Evolutionary conservation across 2,797 vertebrate species (phyloP).

Genomic region (Aratinga solstitialis): DNA sequence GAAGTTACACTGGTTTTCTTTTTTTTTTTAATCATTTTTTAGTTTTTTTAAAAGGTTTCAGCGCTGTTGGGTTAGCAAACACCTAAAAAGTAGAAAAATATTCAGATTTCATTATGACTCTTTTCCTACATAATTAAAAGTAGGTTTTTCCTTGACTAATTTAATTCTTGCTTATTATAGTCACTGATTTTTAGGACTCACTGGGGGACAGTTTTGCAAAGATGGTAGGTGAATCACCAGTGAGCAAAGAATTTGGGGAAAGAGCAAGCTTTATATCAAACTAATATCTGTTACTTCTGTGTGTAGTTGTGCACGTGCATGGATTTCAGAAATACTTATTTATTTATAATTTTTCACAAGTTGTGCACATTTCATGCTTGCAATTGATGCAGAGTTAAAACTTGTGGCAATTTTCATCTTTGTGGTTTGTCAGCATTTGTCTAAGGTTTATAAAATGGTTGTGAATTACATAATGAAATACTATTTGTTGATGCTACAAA

Average conservation of each 20-base stretch:
- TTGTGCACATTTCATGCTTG: background rate
- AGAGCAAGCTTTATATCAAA: background rate
- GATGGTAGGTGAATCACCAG: background rate
- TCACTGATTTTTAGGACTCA: background rate
- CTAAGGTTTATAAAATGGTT: background rate
- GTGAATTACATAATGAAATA: background rate
- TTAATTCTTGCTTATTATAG: conserved; percentile 13
- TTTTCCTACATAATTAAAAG: background rate
- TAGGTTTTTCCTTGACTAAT: background rate
- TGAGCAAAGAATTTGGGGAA: background rate
- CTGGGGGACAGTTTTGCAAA: background rate
- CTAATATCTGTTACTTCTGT: background rate
- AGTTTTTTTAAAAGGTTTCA: background rate
- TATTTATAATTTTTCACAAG: background rate
- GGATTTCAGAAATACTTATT: background rate
- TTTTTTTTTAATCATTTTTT: background rate
- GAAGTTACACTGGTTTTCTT: conserved; percentile 22
- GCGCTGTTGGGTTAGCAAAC: background rate
- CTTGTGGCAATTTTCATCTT: background rate
- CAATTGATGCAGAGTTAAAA: background rate
- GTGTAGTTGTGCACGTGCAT: background rate
- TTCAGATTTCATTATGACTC: background rate
- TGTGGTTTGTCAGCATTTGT: background rate
- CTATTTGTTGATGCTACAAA: background rate
- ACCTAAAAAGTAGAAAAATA: background rate